Percentiles rank a stretch among this genome's conserved stretches.
phyloP scores from a whole-genome alignment of 2,113 vertebrate species.

The Brachypteracias leptosomus region DNA sequence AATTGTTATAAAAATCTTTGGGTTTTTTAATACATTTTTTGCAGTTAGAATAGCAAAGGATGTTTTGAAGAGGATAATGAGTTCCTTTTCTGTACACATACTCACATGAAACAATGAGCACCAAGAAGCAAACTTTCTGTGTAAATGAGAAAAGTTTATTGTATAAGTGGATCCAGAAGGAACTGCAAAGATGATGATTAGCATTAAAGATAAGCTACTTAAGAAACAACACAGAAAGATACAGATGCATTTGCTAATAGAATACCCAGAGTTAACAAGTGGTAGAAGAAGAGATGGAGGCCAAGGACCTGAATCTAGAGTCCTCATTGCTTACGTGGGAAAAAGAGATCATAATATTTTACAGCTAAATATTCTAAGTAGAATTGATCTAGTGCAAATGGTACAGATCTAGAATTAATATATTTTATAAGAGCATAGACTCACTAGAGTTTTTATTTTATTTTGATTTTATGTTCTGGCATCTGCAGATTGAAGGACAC shows the following conservation, averaged over 20 bases:
- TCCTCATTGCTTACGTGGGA: neutral
- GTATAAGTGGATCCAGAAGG: neutral
- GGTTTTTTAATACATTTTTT: neutral
- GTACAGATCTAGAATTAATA: neutral
- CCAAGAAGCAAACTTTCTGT: neutral
- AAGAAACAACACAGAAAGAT: neutral
- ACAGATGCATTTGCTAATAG: neutral
- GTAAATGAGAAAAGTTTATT: neutral
- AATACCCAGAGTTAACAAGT: neutral
- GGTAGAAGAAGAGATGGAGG: neutral
- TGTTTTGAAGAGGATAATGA: neutral
- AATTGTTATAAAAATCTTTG: neutral
- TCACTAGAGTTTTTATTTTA: neutral
- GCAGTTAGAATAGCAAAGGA: neutral
- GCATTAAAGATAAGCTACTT: neutral
- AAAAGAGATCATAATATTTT: neutral
- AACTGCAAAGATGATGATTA: neutral
- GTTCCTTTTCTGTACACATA: neutral
- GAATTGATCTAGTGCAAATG: neutral
- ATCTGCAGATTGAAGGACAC: neutral
- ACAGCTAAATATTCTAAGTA: neutral
- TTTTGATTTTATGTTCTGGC: neutral
- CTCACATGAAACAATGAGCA: neutral
- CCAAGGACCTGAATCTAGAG: neutral
- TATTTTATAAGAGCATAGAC: neutral